A percentile compares a stretch with the other conserved stretches of the same genome.
Conservation (phyloP, 2,113 vertebrate species). For the Leucopsar rothschildi region DNA sequence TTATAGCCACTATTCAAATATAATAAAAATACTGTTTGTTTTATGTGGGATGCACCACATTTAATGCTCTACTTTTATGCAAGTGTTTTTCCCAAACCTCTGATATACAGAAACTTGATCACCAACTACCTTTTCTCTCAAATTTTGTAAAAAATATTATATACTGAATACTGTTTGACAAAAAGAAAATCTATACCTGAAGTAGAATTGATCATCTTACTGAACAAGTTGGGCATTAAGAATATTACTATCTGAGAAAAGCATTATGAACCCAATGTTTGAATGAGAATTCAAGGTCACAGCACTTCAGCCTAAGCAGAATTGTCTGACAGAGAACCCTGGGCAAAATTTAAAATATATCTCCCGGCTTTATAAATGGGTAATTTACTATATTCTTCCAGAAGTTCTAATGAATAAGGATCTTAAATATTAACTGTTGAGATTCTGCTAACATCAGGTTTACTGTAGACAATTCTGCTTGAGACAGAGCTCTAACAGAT, state of each 20-base stretch:
- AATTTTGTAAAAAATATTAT: not conserved
- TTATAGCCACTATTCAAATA: not conserved
- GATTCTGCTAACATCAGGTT: not conserved
- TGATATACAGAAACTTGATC: not conserved
- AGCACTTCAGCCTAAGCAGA: not conserved
- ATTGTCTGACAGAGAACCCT: not conserved
- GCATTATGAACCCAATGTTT: not conserved
- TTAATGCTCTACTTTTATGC: not conserved
- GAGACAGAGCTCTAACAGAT: not conserved
- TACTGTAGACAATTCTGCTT: not conserved
- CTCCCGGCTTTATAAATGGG: not conserved
- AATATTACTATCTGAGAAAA: not conserved
- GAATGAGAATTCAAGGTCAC: not conserved
- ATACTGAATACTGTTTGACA: not conserved
- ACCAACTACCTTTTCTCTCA: accelerated
- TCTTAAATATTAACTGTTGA: not conserved
- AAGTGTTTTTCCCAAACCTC: not conserved
- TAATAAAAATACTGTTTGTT: not conserved
- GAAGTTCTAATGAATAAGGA: not conserved
- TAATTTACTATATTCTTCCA: not conserved
- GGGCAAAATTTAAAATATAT: not conserved
- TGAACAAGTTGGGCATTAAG: not conserved
- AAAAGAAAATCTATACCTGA: not conserved
- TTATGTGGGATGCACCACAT: not conserved
- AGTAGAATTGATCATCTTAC: not conserved